phyloP scores from a whole-genome alignment of 2,888 invertebrate species.

The Eilema depressum region DNA sequence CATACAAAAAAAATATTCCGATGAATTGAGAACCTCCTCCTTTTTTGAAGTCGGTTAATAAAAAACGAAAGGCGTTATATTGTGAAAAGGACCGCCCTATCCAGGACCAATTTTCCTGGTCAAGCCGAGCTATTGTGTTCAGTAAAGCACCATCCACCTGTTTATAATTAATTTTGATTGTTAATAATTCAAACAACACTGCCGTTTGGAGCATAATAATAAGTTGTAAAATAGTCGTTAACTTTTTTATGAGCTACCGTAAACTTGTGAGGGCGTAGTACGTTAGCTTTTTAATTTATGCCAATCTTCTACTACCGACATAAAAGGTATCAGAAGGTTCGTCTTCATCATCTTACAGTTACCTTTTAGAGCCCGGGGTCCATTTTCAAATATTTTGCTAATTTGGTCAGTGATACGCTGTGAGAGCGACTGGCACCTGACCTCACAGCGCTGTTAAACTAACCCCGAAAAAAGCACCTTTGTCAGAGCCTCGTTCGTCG shows the following conservation, averaged over 20 bases:
- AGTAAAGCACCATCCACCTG: neutral
- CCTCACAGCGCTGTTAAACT: too few species aligned
- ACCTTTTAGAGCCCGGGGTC: too few species aligned
- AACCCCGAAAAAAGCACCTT: too few species aligned
- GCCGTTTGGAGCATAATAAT: neutral
- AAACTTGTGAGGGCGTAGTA: conserved; percentile 2
- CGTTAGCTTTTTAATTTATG: neutral
- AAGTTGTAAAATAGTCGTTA: conserved; percentile 4
- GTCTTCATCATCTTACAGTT: neutral
- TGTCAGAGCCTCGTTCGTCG: too few species aligned
- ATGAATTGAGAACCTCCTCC: too few species aligned
- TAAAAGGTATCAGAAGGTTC: neutral
- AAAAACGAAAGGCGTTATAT: too few species aligned
- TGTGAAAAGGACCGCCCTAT: neutral
- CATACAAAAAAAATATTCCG: too few species aligned
- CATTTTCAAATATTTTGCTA: too few species aligned
- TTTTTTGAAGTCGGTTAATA: too few species aligned
- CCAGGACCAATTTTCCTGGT: neutral
- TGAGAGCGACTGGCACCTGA: too few species aligned
- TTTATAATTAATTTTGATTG: conserved; percentile 2
- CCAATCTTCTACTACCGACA: neutral
- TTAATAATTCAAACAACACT: neutral
- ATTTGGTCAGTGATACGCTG: too few species aligned
- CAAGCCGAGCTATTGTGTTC: conserved; percentile 5
- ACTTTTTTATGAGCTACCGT: conserved; percentile 4